phyloP scores from a whole-genome alignment of 2,113 vertebrate genomes.

The Pelodiscus sinensis region DNA sequence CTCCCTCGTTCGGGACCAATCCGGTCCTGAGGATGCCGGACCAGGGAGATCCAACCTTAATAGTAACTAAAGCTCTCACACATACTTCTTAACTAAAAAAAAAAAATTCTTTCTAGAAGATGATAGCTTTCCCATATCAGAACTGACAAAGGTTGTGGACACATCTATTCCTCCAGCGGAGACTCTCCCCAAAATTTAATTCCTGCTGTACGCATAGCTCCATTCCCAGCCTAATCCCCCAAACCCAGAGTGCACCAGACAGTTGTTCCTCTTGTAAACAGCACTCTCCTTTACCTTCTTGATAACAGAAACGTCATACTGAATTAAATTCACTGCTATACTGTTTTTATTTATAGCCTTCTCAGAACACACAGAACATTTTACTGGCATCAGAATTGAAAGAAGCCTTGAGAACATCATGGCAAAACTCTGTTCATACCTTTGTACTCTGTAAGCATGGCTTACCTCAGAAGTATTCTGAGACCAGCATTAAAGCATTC shows the following conservation, averaged over 20 bases:
- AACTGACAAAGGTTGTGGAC: neutral
- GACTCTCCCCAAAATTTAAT: neutral
- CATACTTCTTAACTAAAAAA: neutral
- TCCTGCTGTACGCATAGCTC: neutral
- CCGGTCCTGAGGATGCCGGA: too few relatives aligned
- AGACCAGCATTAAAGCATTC: conserved; percentile 66
- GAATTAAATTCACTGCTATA: conserved; percentile 14
- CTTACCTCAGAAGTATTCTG: conserved; percentile 53
- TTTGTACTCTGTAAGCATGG: conserved; percentile 40
- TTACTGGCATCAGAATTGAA: conserved; percentile 23
- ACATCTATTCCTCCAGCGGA: neutral
- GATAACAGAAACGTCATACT: neutral
- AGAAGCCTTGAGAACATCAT: conserved; percentile 36
- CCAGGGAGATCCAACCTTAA: neutral
- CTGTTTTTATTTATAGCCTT: conserved; percentile 1
- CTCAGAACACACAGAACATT: neutral
- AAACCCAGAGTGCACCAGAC: neutral
- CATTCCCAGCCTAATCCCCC: neutral
- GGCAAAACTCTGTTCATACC: conserved; percentile 46
- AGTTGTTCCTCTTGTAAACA: neutral
- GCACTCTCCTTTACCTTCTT: neutral
- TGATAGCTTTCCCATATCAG: neutral
- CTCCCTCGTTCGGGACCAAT: too few relatives aligned
- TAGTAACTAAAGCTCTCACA: neutral
- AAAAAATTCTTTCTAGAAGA: neutral